Conservation (phyloP, 2,113 vertebrate species). For the Speoplatyrhinus poulsoni region DNA sequence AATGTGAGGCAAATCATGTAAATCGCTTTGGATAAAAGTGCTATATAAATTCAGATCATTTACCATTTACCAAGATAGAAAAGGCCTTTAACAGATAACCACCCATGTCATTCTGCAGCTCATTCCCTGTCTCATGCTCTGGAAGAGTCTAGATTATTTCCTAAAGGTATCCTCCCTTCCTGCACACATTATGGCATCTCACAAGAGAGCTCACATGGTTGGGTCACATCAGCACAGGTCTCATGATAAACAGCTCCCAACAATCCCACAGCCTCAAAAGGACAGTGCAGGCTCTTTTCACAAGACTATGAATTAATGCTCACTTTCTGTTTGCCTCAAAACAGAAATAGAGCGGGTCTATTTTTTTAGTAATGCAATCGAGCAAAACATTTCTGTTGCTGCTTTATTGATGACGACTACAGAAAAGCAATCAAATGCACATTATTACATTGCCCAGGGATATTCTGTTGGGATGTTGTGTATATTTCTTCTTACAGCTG, state of each 20-base stretch:
- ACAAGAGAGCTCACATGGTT: slow-evolving; percentile 66
- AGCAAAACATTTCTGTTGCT: too few relatives aligned
- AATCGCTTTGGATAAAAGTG: too few relatives aligned
- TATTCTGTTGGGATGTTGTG: neutral
- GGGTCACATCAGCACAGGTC: slow-evolving; percentile 47
- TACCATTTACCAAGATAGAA: neutral
- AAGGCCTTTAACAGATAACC: neutral
- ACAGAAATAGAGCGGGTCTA: too few relatives aligned
- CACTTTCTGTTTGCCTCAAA: too few relatives aligned
- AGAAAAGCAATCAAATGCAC: neutral
- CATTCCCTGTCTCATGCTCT: neutral
- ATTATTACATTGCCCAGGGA: neutral
- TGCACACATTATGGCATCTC: slow-evolving; percentile 44
- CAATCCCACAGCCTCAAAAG: slow-evolving; percentile 28
- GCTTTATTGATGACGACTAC: too few relatives aligned
- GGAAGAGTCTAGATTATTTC: neutral
- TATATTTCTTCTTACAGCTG: neutral
- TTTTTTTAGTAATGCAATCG: too few relatives aligned
- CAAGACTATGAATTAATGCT: neutral
- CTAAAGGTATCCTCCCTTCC: neutral
- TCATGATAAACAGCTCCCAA: slow-evolving; percentile 65
- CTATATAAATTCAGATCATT: too few relatives aligned
- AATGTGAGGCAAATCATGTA: too few relatives aligned
- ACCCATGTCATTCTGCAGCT: neutral
- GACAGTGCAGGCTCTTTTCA: slow-evolving; percentile 3